Evolutionary conservation across 1,140 invertebrate species (phyloP), one percentile per base, ranked within the genome.

Genomic region (Drosophila pallidifrons): DNA sequence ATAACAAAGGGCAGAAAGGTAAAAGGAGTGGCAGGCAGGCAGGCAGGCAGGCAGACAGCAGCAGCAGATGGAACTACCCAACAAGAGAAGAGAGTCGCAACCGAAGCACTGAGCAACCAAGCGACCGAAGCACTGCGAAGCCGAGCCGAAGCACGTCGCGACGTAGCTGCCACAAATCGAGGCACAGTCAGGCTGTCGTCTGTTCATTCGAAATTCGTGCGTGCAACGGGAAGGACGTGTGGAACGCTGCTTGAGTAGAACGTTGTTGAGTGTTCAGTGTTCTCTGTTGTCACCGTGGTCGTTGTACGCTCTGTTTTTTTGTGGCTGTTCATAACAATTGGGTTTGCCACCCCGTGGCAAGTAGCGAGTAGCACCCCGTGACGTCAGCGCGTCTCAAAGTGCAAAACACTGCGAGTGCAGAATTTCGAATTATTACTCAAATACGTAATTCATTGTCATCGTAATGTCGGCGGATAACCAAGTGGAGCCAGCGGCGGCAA

Each of bases 221-320:
- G 86, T 91, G 81, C 89, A 86, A 79, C 79, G 81, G 74, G 80
- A 89, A 91, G 89, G 89, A 91, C 89, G 89, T 91, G 73, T 91
- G 73, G 47, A 61, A 57, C 63, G 66, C 54, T 49, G 41, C 15
- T n/a, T 63, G 67, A 41, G 64, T 74, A 3, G 20, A 61, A 61
- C 69, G 15, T 25, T 35, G 59, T 49, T 49, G 46, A 13, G 30
- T 32, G 30, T 32, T 32, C 30, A 16, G 20, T 38, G 41, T 54
- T n/a, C 11, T n/a, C 13, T 52, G 28, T 43, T 55, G 38, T 45
- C 32, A 16, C 46, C 30, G 28, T 47, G 30, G 45, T 64, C 6
- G 20, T 30, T 47, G 54, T 68, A 15, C 51, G n/a, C 28, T 52
- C 8, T 3, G 4, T 28, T 32, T 54, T 54, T 54, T 57, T 41